Evolutionary conservation across 2,797 vertebrate genomes (phyloP), one percentile per base, ranked within the genome.

Genomic region (Diplodus sargus): DNA sequence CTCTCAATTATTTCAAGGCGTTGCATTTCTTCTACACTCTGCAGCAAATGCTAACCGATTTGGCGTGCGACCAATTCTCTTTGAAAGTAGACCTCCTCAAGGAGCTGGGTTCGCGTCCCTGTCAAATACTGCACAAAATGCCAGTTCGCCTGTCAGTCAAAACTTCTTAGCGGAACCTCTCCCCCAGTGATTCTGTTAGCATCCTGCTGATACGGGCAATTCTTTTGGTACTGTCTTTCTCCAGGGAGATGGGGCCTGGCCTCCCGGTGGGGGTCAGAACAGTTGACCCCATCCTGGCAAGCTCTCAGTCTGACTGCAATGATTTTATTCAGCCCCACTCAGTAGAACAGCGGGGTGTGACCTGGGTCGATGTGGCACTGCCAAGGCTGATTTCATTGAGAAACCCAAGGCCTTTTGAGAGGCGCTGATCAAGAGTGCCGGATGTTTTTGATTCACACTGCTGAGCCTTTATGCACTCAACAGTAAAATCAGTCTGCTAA

Each of bases 261-360:
- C 82, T 84, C 90, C 88, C 34, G 9, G 76, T 72, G 80, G 73
- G 81, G 84, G 88, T 90, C 90, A 89, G 80, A 82, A 56, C 75
- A 52, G 76, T 90, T 92, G 91, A 92, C 89, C 91, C 85, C 25
- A 62, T 60, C 70, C 79, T 77, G 82, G 85, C 72, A 42, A 82
- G 85, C 87, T 82, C 65, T 79, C 84, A 82, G 82, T 79, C 84
- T 84, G 81, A 77, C 59, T 53, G 81, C 63, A 25, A 81, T 74
- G 87, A 85, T 90, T 92, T 93, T 87, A 88, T 93, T 87, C 91
- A 88, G 85, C 42, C 78, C 85, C 83, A 71, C 90, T 92, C 85
- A 87, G 88, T 83, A 65, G 82, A 91, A 86, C 92, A 91, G 91
- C 70, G 14, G 88, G 93, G 82, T 89, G 84, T 81, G 85, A 92